Base-by-base conservation (phyloP, 2,888 invertebrate genomes). In the Pycnomerus fuliginosus region DNA sequence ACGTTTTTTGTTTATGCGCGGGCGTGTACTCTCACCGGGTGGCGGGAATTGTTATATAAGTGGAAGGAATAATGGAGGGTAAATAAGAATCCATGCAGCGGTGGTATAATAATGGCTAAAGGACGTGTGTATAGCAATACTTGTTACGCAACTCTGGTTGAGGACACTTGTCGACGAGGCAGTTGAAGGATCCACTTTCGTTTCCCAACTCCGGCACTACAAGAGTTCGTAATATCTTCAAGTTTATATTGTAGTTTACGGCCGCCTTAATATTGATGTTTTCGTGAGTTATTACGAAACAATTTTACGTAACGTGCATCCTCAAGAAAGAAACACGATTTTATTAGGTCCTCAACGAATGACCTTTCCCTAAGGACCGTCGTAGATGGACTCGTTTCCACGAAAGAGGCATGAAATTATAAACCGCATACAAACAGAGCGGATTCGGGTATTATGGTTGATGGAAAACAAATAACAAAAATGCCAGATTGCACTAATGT, bases 91-190 rank as follows among this genome's bases (percentile, higher is more conserved):
- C 20, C 37, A 20, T 37, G 29, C 27, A 8, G 17, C 27, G 35
- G 12, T 28, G 12, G 12, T 28, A 17, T 34, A 35, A 40, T 45
- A 40, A 40, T 45, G 40, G 45, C 25, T 37, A 40, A 40, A 40
- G 45, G 31, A 24, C 44, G 25, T 35, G 45, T 45, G 34, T 44
- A 44, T 42, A 42, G 37, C 34, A 37, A 32, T 46, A 46, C 55
- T 57, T 52, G 53, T 54, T 56, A 56, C 54, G 54, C 52, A 56
- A 56, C 58, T 53, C 46, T 16, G 40, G 31, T 47, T 48, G 38
- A 56, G 58, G 29, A 50, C 42, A 37, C 54, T 58, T 38, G 50
- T 51, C 53, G 51, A 16, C 50, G 31, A 46, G 44, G 50, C 57
- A 50, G 42, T 40, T 51, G 45, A 54, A 55, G 55, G 44, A 50